phyloP scores from a whole-genome alignment of 2,797 vertebrate species.

The Liasis olivaceus region DNA sequence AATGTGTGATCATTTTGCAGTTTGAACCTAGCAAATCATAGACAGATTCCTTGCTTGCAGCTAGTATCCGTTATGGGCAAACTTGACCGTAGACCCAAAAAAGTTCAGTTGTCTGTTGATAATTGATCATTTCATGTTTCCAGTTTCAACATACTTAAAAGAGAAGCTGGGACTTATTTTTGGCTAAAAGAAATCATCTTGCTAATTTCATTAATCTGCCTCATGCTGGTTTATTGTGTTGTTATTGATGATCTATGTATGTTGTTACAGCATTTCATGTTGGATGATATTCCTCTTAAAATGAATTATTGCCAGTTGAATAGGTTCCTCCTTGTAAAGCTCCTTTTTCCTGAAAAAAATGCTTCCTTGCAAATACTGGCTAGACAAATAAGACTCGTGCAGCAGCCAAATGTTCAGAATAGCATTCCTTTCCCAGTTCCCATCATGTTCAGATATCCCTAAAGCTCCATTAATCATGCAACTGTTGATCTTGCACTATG shows the following conservation, averaged over 20 bases:
- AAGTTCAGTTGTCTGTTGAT: slow-evolving; percentile 68
- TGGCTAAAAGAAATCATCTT: slow-evolving; percentile 50
- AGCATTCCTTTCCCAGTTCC: slow-evolving; percentile 58
- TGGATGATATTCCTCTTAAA: slow-evolving; percentile 52
- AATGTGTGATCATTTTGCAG: slow-evolving; percentile 45
- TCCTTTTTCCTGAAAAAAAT: slow-evolving; percentile 38
- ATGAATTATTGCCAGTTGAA: slow-evolving; percentile 44
- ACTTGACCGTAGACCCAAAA: slow-evolving; percentile 51
- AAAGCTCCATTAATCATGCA: slow-evolving; percentile 30
- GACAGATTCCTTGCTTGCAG: slow-evolving; percentile 48
- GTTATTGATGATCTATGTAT: slow-evolving; percentile 58
- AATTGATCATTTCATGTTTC: slow-evolving; percentile 67
- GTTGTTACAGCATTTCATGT: slow-evolving; percentile 49
- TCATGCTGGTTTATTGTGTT: slow-evolving; percentile 58
- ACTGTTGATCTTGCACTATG: slow-evolving; percentile 56
- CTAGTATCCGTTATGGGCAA: slow-evolving; percentile 39
- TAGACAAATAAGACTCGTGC: slow-evolving; percentile 36
- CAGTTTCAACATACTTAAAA: slow-evolving; percentile 68
- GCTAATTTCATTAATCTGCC: slow-evolving; percentile 56
- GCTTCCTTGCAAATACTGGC: slow-evolving; percentile 42
- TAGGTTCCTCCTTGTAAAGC: slow-evolving; percentile 14
- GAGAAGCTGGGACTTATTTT: slow-evolving; percentile 63
- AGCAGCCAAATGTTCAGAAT: slow-evolving; percentile 45
- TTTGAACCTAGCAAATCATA: slow-evolving; percentile 42
- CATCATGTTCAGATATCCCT: slow-evolving; percentile 51